These are phyloP conservation scores for Drosophila tropicalis DNA, from an alignment of 1,140 invertebrate genomes.

Conservation along the genomic window DNA sequence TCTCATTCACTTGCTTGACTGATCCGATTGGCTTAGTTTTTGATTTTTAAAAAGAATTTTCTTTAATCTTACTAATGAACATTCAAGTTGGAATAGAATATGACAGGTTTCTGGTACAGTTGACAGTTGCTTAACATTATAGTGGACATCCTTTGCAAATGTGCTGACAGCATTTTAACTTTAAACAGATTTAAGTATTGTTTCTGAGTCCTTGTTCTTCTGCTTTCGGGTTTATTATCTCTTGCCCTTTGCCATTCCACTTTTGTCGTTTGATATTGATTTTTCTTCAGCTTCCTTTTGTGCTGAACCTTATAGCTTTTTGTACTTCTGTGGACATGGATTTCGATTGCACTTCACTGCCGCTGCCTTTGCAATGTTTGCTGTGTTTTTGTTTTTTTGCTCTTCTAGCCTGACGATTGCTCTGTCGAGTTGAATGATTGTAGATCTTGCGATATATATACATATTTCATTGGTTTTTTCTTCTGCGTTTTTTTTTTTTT, in stretches of 20 bases:
- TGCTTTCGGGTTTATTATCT: neutral
- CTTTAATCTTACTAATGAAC: no score
- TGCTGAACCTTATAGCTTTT: slow-evolving; percentile 1
- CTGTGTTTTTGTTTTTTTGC: slow-evolving; percentile 13
- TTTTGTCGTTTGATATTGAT: no score
- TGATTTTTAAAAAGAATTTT: no score
- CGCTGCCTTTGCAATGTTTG: slow-evolving; percentile 51
- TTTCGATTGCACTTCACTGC: slow-evolving; percentile 15
- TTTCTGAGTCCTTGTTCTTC: neutral
- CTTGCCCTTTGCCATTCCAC: neutral
- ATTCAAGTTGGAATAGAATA: no score
- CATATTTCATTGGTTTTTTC: slow-evolving; percentile 42
- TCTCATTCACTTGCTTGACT: no score
- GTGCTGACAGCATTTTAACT: neutral
- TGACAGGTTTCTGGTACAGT: no score
- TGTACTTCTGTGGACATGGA: slow-evolving; percentile 9
- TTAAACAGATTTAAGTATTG: slow-evolving; percentile 1
- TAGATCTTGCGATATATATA: slow-evolving; percentile 59
- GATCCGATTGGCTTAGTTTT: no score
- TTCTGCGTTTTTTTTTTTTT: slow-evolving; percentile 5
- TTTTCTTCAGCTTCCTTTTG: neutral
- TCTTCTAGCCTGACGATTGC: slow-evolving; percentile 29
- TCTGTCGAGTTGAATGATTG: slow-evolving; percentile 41
- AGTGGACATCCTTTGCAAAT: neutral
- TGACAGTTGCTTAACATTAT: no score